Conservation (phyloP, 2,888 invertebrate species). For the Hermaeophaga mercurialis region DNA sequence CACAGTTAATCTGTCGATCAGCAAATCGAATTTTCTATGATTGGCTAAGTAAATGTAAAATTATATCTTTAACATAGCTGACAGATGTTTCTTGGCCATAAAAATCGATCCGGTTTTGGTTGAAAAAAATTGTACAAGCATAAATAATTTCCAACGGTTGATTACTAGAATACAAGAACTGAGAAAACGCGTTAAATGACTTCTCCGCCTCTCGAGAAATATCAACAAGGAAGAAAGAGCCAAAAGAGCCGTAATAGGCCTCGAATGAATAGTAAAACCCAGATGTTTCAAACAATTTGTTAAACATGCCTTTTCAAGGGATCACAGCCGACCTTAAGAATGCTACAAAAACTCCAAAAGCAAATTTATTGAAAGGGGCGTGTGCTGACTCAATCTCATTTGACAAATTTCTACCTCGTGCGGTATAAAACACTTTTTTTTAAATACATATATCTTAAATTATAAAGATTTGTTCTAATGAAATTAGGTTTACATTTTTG, state of each 20-base stretch:
- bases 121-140: constrained; percentile 23
- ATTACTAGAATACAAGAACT: constrained; percentile 33
- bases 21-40: too few species aligned
- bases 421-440: too few species aligned
- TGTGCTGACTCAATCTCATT: constrained; percentile 15
- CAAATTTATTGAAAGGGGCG: constrained; percentile 38
- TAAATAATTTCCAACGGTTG: constrained; percentile 29
- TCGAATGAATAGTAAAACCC: constrained; percentile 39
- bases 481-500: too few species aligned
- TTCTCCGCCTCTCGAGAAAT: constrained; percentile 37
- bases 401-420: constrained; percentile 9
- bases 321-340: constrained; percentile 17
- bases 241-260: constrained; percentile 30
- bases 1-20: too few species aligned
- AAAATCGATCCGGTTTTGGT: constrained; percentile 20
- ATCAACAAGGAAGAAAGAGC: constrained; percentile 31
- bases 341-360: constrained; percentile 38
- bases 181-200: constrained; percentile 35
- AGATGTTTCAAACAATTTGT: constrained; percentile 43
- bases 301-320: constrained; percentile 40
- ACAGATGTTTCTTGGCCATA: constrained; percentile 22
- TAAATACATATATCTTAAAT: too few species aligned
- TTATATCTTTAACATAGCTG: constrained; percentile 14
- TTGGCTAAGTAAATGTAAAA: neutral
- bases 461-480: too few species aligned